Base-by-base conservation (phyloP, 2,113 vertebrate genomes). In the Lagenorhynchus albirostris region DNA sequence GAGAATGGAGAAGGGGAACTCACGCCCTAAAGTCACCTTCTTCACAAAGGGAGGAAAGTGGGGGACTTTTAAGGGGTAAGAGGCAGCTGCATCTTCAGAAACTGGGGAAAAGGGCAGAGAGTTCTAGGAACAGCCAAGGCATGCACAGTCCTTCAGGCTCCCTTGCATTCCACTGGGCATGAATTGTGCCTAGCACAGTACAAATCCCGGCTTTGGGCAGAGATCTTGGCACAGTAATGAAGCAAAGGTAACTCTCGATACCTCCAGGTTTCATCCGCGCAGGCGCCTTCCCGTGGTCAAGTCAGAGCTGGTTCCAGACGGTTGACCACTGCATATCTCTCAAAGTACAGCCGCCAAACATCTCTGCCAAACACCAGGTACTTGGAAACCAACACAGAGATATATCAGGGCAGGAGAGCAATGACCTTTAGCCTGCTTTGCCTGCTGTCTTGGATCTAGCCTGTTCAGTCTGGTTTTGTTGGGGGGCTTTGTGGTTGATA, bases 91-190 rank as follows among this genome's bases (percentile, higher is more conserved):
- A 55, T 26, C 50, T 23, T n/a, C 33, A 55, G 31, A n/a, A 55
- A 23, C 47, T 3, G 21, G 21, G 21, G 33, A 17, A 21, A 58
- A 13, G n/a, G 53, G 53, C 0, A 0, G n/a, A 58, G 13, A 80
- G 3, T 15, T n/a, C 3, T 41, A 9, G 53, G 21, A 58, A 26
- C 21, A 58, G 21, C n/a, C 13, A 2, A 29, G 12, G n/a, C 53
- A 26, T 38, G 21, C 2, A 12, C 53, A 36, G 33, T 58, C 21
- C 18, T 33, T 8, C 77, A n/a, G 77, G 33, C 3, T 53, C 50
- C 77, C 13, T 5, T 4, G 1, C 33, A 21, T 1, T 21, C 18
- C 33, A 77, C 74, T 31, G 18, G 44, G 47, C 74, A 21, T 29
- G 53, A 12, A 53, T 53, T 3, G 18, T 21, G 13, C 31, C 31